phyloP scores from a whole-genome alignment of 1,140 invertebrate species.

The Gonioctena quinquepunctata region DNA sequence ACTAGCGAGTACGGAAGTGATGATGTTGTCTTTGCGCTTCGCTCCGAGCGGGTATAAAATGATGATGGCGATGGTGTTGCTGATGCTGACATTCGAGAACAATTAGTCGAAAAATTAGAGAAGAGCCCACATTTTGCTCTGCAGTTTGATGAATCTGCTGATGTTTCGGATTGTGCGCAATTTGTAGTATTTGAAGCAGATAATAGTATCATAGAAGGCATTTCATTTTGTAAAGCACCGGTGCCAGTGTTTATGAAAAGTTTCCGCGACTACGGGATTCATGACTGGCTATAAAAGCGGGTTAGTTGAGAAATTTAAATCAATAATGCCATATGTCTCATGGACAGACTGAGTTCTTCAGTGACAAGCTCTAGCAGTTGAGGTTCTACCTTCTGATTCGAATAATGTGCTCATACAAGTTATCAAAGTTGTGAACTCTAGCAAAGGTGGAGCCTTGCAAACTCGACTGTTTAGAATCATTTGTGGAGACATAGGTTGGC shows the following conservation, averaged over 20 bases:
- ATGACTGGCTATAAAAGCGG: neutral
- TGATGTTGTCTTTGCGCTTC: no score
- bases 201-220: no score
- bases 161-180: no score
- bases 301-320: neutral
- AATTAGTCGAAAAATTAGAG: no score
- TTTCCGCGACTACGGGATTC: neutral
- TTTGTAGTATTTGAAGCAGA: no score
- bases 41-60: no score
- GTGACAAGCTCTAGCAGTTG: no score
- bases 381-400: neutral
- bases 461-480: neutral
- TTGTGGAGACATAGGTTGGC: neutral
- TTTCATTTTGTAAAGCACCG: no score
- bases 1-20: no score
- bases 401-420: neutral
- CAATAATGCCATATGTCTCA: neutral
- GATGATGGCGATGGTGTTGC: no score
- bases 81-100: no score
- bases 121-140: no score
- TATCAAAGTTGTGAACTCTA: neutral
- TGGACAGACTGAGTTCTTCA: neutral
- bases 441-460: neutral
- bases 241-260: neutral
- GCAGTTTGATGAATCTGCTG: neutral